Base-by-base conservation (phyloP, 2,888 invertebrate species). In the Pseudococcus viburni region DNA sequence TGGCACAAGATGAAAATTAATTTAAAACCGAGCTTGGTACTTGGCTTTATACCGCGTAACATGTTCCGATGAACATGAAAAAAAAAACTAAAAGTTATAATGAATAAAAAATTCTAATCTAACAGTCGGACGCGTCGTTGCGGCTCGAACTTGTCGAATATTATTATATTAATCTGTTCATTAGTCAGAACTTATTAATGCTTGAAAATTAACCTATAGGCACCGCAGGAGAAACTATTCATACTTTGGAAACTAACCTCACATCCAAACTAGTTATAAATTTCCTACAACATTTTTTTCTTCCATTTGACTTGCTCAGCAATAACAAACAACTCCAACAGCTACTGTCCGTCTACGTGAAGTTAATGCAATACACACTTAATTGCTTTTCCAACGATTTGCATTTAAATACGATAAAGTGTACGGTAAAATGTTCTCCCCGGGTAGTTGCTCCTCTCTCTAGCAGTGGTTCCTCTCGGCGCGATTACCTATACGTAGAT, bases 361-460 rank as follows among this genome's bases (percentile, higher is more conserved):
- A 85, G 64, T 85, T 85, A 85, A 85, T 42, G 85, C 85, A 85
- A 59, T 64, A 55, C n/a, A 19, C 42, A 85, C 59, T 85, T 85
- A 85, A 85, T 85, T 85, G 85, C 85, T 85, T 85, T 55, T 59
- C 22, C 22, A 55, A 12, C 64, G 85, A 85, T 85, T 85, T 59
- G 85, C 85, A 85, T 85, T 85, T 85, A 85, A 85, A 85, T 85
- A 85, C 85, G 85, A 85, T 85, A 85, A 85, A 85, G 8, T 64
- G 33, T 55, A 51, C 59, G 85, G 59, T 55, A 33, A 85, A 33
- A 85, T 59, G 22, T 55, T 84, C 42, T 42, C 51, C 55, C 84
- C 42, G 55, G 26, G 84, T 48, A 51, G 46, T 11, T 26, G 51
- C 48, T 85, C 55, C 11, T 19, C 42, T 73, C 9, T 42, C 42